Conservation (phyloP, 2,113 vertebrate genomes). For the Stegastes partitus region DNA sequence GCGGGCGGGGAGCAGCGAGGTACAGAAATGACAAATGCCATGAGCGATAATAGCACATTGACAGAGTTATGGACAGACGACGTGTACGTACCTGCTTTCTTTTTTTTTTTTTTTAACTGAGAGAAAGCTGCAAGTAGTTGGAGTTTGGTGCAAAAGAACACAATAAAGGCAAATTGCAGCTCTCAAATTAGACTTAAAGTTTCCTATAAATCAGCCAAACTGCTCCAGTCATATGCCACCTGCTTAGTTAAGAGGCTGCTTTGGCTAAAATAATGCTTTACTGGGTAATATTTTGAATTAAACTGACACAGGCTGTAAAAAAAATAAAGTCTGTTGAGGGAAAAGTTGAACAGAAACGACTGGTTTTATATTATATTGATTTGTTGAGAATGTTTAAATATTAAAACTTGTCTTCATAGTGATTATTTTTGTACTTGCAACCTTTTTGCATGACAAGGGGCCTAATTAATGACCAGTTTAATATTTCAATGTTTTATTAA, state of each 20-base stretch:
- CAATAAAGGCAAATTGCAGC: no score
- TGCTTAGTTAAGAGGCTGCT: not conserved
- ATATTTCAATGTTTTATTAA: constrained; percentile 36
- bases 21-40: constrained; percentile 41
- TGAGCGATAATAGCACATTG: constrained; percentile 48
- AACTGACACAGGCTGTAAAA: no score
- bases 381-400: no score
- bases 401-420: no score
- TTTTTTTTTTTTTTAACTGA: constrained; percentile 9
- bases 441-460: constrained; percentile 8
- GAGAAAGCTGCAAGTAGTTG: not conserved
- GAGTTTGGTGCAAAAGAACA: no score
- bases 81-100: constrained; percentile 3
- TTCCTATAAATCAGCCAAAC: no score
- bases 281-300: no score
- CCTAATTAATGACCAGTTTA: constrained; percentile 18
- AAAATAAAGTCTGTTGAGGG: no score
- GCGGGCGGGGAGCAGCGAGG: constrained; percentile 39
- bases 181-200: no score
- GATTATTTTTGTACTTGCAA: no score
- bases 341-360: not conserved
- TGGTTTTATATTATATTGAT: no score
- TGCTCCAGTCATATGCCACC: not conserved
- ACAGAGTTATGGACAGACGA: constrained; percentile 38
- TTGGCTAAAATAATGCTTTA: not conserved